phyloP scores from a whole-genome alignment of 2,888 invertebrate species.

The Platycheirus rosarum region DNA sequence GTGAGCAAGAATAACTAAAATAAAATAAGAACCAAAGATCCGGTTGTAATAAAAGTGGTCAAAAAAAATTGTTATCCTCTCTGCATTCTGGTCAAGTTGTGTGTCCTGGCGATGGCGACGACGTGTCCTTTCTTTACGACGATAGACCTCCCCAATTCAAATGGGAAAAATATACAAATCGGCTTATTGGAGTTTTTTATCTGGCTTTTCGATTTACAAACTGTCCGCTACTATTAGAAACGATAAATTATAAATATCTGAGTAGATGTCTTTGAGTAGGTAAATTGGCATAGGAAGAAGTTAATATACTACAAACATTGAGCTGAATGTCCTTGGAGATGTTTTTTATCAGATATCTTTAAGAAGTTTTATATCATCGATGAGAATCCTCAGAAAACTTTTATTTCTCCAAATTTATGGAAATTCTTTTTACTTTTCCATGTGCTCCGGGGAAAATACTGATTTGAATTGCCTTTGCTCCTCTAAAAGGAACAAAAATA shows the following conservation, averaged over 20 bases:
- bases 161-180: conserved; percentile 69
- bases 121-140: background rate
- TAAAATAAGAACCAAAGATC: background rate
- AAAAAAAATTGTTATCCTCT: conserved; percentile 59
- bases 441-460: background rate
- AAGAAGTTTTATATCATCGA: background rate
- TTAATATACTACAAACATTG: conserved; percentile 29
- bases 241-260: conserved; percentile 71
- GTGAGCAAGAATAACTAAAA: conserved; percentile 11
- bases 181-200: conserved; percentile 72
- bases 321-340: conserved; percentile 12
- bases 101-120: conserved; percentile 19
- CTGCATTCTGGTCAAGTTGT: conserved; percentile 50
- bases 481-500: background rate
- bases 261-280: conserved; percentile 36
- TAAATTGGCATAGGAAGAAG: too few relatives aligned
- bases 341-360: background rate
- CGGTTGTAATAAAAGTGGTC: conserved; percentile 27
- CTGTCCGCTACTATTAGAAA: conserved; percentile 60
- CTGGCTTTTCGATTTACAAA: conserved; percentile 69
- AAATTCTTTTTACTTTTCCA: background rate
- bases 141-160: conserved; percentile 29
- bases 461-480: background rate
- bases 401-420: too few relatives aligned
- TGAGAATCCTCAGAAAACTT: background rate